Evolutionary conservation across 1,140 invertebrate genomes (phyloP).

Genomic region (Meloidogyne floridensis): DNA sequence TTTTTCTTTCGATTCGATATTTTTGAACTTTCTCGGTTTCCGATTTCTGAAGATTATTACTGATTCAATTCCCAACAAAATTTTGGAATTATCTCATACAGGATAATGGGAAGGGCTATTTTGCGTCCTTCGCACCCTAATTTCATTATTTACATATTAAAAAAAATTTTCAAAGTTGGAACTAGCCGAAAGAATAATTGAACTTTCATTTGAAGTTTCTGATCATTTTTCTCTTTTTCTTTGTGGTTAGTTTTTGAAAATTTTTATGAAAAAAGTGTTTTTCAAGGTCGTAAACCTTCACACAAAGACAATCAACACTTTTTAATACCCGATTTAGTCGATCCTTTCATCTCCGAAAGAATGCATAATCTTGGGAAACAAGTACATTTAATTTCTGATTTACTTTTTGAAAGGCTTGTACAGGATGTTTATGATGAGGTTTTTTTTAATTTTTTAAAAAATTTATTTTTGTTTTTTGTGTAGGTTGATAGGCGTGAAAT

Average conservation of each 20-base stretch:
- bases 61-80: too few relatives aligned
- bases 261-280: background rate
- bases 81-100: too few relatives aligned
- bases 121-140: too few relatives aligned
- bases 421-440: conserved; percentile 96
- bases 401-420: conserved; percentile 89
- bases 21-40: too few relatives aligned
- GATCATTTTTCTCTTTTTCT: conserved; percentile 87
- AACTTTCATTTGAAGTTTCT: conserved; percentile 90
- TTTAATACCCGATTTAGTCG: conserved; percentile 80
- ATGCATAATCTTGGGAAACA: conserved; percentile 70
- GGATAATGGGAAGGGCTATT: too few relatives aligned
- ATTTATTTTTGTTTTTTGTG: conserved; percentile 8
- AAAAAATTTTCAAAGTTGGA: conserved; percentile 72
- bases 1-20: too few relatives aligned
- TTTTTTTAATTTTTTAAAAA: background rate
- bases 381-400: conserved; percentile 74
- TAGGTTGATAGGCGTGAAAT: conserved; percentile 60
- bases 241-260: conserved; percentile 72
- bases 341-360: conserved; percentile 75
- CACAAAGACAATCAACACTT: conserved; percentile 81
- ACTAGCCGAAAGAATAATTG: conserved; percentile 80
- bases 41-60: too few relatives aligned
- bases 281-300: conserved; percentile 58
- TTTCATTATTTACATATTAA: background rate